A percentile compares a stretch with the other conserved stretches of the same genome.
Evolutionary conservation across 92 coral and sea anemone species (phyloP).

Genomic region (Phenganax subtilis): DNA sequence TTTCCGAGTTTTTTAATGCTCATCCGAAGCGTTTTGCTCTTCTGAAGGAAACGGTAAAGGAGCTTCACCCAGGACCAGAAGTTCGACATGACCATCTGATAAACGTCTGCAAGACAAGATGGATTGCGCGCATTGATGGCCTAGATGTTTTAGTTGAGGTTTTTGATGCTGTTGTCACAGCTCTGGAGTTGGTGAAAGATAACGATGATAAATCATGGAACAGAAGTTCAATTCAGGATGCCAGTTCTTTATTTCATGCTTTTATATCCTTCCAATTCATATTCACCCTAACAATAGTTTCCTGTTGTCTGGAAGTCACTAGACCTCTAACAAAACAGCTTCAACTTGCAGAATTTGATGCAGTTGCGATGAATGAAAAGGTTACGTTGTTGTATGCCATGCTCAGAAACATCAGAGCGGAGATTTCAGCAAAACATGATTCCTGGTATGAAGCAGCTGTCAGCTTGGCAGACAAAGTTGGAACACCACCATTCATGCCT

Average conservation of each 20-base stretch:
- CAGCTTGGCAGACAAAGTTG: not conserved
- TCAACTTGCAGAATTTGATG: not conserved
- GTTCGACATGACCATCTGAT: not conserved
- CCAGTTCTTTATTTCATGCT: not conserved
- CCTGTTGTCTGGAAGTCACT: constrained; percentile 1
- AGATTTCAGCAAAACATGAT: not conserved
- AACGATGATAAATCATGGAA: not conserved
- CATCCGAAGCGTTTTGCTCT: constrained; percentile 5
- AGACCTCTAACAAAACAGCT: not conserved
- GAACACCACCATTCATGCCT: not conserved
- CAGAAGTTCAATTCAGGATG: not conserved
- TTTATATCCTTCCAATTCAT: not conserved
- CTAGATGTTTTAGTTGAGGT: not conserved
- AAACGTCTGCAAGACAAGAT: not conserved
- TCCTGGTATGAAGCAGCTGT: not conserved
- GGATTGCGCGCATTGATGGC: not conserved
- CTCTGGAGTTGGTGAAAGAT: not conserved
- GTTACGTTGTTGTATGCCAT: not conserved
- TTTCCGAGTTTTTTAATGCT: too few species aligned
- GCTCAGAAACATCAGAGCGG: not conserved
- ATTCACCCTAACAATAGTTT: not conserved
- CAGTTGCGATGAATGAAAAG: not conserved
- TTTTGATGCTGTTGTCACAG: constrained; percentile 4
- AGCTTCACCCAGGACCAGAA: not conserved
- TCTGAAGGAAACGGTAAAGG: not conserved